Conservation (phyloP, 2,888 invertebrate species). For the Portevinia maculata region DNA sequence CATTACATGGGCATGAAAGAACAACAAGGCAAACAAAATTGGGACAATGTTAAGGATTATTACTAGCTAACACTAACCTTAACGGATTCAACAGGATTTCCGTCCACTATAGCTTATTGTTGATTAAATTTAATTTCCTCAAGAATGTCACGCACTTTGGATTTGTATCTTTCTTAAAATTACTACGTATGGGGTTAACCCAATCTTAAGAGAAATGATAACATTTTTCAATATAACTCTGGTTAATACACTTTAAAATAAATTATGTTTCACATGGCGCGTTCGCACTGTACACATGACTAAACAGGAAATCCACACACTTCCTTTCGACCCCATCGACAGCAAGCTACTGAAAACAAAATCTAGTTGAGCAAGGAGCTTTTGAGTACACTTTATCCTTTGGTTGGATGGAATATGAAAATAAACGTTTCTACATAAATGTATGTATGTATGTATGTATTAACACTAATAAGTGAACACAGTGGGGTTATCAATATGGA, state of each 20-base stretch:
- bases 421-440: not conserved
- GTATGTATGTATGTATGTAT: not conserved
- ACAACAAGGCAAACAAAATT: slow-evolving; percentile 11
- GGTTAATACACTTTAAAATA: slow-evolving; percentile 30
- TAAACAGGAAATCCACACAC: slow-evolving; percentile 23
- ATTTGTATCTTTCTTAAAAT: slow-evolving; percentile 16
- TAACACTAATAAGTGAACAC: not conserved
- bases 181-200: slow-evolving; percentile 17
- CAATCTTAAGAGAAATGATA: slow-evolving; percentile 32
- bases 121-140: slow-evolving; percentile 31
- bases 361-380: slow-evolving; percentile 27
- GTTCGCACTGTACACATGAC: slow-evolving; percentile 39
- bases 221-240: slow-evolving; percentile 42
- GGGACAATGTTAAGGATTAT: slow-evolving; percentile 46
- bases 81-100: slow-evolving; percentile 44
- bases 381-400: slow-evolving; percentile 51
- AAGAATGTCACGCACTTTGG: slow-evolving; percentile 12
- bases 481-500: not conserved
- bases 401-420: not conserved
- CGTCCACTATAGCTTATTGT: slow-evolving; percentile 29
- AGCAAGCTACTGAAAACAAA: slow-evolving; percentile 56
- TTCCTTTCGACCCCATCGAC: slow-evolving; percentile 59
- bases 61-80: slow-evolving; percentile 59
- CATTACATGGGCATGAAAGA: slow-evolving; percentile 5
- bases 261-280: slow-evolving; percentile 47